A percentile compares a stretch with the other conserved stretches of the same genome.
Evolutionary conservation across 2,888 invertebrate genomes (phyloP).

Genomic region (Ditula angustiorana): DNA sequence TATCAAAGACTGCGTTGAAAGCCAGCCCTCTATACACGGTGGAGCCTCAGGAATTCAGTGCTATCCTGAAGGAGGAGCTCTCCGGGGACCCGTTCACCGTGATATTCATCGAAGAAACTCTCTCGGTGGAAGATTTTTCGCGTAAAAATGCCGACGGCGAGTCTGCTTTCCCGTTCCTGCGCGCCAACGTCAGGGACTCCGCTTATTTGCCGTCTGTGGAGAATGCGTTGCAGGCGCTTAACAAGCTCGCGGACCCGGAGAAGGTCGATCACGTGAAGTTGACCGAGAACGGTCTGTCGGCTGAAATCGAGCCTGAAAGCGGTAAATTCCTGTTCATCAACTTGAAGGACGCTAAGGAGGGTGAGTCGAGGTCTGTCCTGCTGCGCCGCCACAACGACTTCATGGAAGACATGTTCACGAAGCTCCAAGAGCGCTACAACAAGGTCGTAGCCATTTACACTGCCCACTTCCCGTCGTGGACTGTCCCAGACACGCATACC

Average conservation of each 20-base stretch:
- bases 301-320: conserved; percentile 67
- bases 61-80: conserved; percentile 66
- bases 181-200: conserved; percentile 59
- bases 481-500: conserved; percentile 56
- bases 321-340: conserved; percentile 83
- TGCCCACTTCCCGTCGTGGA: conserved; percentile 83
- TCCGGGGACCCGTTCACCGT: conserved; percentile 70
- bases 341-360: conserved; percentile 85
- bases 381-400: conserved; percentile 86
- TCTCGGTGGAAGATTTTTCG: conserved; percentile 87
- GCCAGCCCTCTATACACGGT: conserved; percentile 67
- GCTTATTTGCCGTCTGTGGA: conserved; percentile 88
- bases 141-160: conserved; percentile 72
- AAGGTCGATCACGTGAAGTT: conserved; percentile 66
- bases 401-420: conserved; percentile 82
- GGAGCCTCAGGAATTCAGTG: conserved; percentile 64
- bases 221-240: conserved; percentile 83
- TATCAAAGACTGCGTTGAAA: conserved; percentile 54
- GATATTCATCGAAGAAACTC: conserved; percentile 81
- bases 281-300: conserved; percentile 69
- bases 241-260: conserved; percentile 74
- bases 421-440: conserved; percentile 72
- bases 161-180: conserved; percentile 71
- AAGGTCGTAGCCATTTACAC: conserved; percentile 86
- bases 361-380: conserved; percentile 82